Percentiles rank a stretch among this genome's conserved stretches.
phyloP scores from a whole-genome alignment of 2,888 invertebrate genomes.

The Tyria jacobaeae region DNA sequence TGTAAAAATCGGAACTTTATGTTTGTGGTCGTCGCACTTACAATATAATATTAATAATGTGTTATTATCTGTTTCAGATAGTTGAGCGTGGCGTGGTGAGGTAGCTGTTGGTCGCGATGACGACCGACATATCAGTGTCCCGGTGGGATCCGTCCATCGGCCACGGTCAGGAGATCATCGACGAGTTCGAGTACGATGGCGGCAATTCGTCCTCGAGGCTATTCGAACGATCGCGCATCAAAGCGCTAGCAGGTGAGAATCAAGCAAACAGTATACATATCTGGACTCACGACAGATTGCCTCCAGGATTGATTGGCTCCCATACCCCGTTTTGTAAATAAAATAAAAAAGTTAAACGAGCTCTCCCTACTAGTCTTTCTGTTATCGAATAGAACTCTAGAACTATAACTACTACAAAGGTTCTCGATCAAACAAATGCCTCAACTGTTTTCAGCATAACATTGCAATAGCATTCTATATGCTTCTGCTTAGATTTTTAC shows the following conservation, averaged over 20 bases:
- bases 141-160: constrained; percentile 97
- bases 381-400: too few relatives aligned
- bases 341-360: too few relatives aligned
- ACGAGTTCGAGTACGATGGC: constrained; percentile 99
- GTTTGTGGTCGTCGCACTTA: neutral
- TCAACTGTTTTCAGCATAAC: too few relatives aligned
- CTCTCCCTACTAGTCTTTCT: too few relatives aligned
- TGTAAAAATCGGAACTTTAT: too few relatives aligned
- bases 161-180: constrained; percentile 96
- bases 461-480: too few relatives aligned
- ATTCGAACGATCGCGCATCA: constrained; percentile 99
- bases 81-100: constrained; percentile 81
- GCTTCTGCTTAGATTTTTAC: too few relatives aligned
- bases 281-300: too few relatives aligned
- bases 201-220: constrained; percentile 99
- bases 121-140: constrained; percentile 98
- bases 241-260: constrained; percentile 95
- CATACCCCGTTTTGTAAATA: too few relatives aligned
- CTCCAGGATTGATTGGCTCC: too few relatives aligned
- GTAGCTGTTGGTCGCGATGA: constrained; percentile 89
- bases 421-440: too few relatives aligned
- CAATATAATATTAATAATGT: neutral
- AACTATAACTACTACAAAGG: too few relatives aligned
- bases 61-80: constrained; percentile 62
- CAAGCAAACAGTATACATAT: neutral